Conservation (phyloP, 1,140 invertebrate genomes). For the Gryon sp. region DNA sequence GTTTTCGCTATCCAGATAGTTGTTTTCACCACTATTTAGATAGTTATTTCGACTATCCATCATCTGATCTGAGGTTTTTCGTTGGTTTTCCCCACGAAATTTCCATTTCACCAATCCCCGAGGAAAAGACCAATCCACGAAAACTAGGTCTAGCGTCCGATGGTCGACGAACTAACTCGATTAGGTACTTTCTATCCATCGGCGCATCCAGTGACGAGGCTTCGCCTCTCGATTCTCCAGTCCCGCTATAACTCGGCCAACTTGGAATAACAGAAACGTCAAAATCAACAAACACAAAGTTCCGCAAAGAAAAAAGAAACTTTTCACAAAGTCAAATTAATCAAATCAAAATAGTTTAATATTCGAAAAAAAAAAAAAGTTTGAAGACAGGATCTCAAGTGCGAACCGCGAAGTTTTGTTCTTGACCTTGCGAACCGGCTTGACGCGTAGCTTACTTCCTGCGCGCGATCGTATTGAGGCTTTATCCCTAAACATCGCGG, state of each 20-base stretch:
- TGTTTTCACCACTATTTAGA: too few relatives aligned
- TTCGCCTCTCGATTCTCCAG: constrained; percentile 18
- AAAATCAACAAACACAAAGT: too few relatives aligned
- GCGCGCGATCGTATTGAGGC: too few relatives aligned
- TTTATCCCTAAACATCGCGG: background rate
- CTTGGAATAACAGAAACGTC: too few relatives aligned
- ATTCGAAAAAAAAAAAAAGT: background rate
- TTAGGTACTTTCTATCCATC: constrained; percentile 42
- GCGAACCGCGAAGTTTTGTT: background rate
- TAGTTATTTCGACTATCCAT: too few relatives aligned
- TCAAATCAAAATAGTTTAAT: too few relatives aligned
- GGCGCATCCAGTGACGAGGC: constrained; percentile 12
- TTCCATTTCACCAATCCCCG: background rate
- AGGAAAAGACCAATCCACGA: background rate
- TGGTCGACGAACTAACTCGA: constrained; percentile 42
- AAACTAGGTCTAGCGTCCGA: constrained; percentile 40
- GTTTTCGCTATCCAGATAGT: too few relatives aligned
- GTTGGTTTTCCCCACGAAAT: background rate
- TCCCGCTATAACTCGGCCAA: too few relatives aligned
- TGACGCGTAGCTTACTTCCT: constrained; percentile 9
- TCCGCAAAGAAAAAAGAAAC: too few relatives aligned
- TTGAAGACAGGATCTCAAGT: constrained; percentile 1
- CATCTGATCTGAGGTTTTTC: background rate
- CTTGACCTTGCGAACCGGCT: constrained; percentile 38
- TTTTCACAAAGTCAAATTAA: too few relatives aligned